Percentiles rank a stretch among this genome's conserved stretches.
Conservation (phyloP, 2,113 vertebrate species). For the Podarcis cretensis region DNA sequence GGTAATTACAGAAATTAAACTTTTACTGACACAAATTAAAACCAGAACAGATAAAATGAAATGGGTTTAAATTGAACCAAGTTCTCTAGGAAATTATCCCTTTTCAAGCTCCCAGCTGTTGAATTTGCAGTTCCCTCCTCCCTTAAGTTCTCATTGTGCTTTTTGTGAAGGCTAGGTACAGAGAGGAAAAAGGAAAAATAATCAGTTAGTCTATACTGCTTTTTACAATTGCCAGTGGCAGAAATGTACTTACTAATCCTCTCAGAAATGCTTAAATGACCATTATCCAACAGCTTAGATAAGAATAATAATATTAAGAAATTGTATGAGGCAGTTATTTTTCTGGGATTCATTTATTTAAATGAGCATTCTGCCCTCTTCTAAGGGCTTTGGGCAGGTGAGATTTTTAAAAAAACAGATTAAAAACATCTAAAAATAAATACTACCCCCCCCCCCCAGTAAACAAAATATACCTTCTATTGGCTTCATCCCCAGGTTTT, state of each 20-base stretch:
- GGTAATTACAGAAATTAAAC: constrained; percentile 23
- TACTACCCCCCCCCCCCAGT: too few species aligned
- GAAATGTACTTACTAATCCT: not conserved
- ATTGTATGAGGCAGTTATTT: constrained; percentile 2
- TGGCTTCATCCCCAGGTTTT: not conserved
- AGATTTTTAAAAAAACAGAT: not conserved
- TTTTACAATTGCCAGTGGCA: constrained; percentile 15
- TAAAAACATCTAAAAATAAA: not conserved
- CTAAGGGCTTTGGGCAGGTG: not conserved
- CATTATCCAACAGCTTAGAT: not conserved
- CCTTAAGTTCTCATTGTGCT: not conserved
- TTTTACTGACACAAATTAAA: constrained; percentile 14
- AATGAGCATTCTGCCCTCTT: not conserved
- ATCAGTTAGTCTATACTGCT: constrained; percentile 7
- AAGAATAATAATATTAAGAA: constrained; percentile 15
- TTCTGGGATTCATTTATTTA: not conserved
- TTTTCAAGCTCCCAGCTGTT: constrained; percentile 16
- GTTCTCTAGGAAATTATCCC: constrained; percentile 6
- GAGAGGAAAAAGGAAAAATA: constrained; percentile 19
- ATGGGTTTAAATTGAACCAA: constrained; percentile 15
- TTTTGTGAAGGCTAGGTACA: constrained; percentile 16
- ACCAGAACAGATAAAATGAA: constrained; percentile 35
- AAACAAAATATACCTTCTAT: not conserved
- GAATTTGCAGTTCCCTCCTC: not conserved
- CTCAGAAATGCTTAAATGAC: constrained; percentile 23